These are phyloP conservation scores for Camponotus floridanus DNA, from an alignment of 1,140 invertebrate species.

Conservation along the genomic window DNA sequence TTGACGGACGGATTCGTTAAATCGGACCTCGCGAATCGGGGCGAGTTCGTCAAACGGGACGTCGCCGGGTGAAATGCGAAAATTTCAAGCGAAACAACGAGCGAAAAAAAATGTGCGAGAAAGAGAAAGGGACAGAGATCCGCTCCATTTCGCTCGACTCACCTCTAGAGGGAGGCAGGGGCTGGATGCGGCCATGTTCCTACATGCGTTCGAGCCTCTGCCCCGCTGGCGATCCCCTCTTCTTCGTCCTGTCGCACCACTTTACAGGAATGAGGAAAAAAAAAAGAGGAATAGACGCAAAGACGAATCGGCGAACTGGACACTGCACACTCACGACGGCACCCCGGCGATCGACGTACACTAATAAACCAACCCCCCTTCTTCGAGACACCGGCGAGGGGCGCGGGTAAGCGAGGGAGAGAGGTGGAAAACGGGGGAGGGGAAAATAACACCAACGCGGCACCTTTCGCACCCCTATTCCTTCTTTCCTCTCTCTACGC, in stretches of 20 bases:
- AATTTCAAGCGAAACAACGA: slow-evolving; percentile 11
- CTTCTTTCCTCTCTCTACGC: slow-evolving; percentile 49
- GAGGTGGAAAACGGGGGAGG: slow-evolving; percentile 48
- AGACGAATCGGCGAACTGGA: slow-evolving; percentile 57
- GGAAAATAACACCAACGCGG: slow-evolving; percentile 70
- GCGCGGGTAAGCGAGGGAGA: slow-evolving; percentile 23
- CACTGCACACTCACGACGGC: slow-evolving; percentile 68
- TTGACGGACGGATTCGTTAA: not conserved
- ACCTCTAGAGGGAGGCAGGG: slow-evolving; percentile 87
- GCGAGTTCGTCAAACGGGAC: not conserved
- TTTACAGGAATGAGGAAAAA: slow-evolving; percentile 64
- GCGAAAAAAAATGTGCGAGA: not conserved
- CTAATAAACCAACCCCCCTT: slow-evolving; percentile 66
- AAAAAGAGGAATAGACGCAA: slow-evolving; percentile 48
- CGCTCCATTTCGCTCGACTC: slow-evolving; percentile 77
- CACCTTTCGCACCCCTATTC: slow-evolving; percentile 67
- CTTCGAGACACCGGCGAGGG: slow-evolving; percentile 64
- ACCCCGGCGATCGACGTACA: slow-evolving; percentile 65
- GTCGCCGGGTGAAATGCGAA: not conserved
- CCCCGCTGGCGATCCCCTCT: slow-evolving; percentile 84
- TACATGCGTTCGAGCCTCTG: slow-evolving; percentile 86
- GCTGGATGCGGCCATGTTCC: slow-evolving; percentile 86
- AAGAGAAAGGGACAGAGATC: slow-evolving; percentile 33
- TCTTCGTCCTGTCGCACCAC: slow-evolving; percentile 78
- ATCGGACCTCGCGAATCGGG: not conserved